These are phyloP conservation scores for Dyspetes luteomarginatus DNA, from an alignment of 2,888 invertebrate species.

Conservation along the genomic window DNA sequence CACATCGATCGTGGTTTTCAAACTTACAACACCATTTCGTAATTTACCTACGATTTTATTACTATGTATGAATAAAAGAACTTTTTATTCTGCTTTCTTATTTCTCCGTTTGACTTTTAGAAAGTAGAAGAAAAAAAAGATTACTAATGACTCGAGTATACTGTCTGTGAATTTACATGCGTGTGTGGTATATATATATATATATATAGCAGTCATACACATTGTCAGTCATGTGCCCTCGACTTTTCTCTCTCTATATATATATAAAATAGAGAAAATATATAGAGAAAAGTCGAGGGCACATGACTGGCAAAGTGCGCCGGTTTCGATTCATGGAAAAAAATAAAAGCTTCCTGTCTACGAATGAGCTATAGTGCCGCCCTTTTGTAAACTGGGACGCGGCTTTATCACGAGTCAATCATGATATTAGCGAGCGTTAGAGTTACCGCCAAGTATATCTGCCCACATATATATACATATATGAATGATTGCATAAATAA, in stretches of 20 bases:
- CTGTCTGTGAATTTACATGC: no score
- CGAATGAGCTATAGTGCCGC: constrained; percentile 11
- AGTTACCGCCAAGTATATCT: background rate
- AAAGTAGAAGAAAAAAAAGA: constrained; percentile 5
- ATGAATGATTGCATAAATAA: no score
- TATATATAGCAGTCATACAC: no score
- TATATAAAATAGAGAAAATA: no score
- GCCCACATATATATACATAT: background rate
- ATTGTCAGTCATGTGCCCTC: background rate
- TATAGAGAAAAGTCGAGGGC: constrained; percentile 14
- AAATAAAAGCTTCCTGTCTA: background rate
- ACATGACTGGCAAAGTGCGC: background rate
- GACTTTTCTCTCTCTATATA: constrained; percentile 7
- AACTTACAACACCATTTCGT: background rate
- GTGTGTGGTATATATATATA: no score
- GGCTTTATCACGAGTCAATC: constrained; percentile 70
- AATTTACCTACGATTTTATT: no score
- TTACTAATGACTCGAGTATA: background rate
- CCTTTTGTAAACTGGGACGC: constrained; percentile 63
- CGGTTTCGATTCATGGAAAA: background rate
- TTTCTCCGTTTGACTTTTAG: background rate
- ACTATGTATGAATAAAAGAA: background rate
- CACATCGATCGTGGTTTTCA: background rate
- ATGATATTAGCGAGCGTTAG: constrained; percentile 67
- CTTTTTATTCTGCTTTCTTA: background rate